These are phyloP conservation scores for Anisognathus igniventris DNA, from an alignment of 2,797 vertebrate genomes.

Conservation along the genomic window DNA sequence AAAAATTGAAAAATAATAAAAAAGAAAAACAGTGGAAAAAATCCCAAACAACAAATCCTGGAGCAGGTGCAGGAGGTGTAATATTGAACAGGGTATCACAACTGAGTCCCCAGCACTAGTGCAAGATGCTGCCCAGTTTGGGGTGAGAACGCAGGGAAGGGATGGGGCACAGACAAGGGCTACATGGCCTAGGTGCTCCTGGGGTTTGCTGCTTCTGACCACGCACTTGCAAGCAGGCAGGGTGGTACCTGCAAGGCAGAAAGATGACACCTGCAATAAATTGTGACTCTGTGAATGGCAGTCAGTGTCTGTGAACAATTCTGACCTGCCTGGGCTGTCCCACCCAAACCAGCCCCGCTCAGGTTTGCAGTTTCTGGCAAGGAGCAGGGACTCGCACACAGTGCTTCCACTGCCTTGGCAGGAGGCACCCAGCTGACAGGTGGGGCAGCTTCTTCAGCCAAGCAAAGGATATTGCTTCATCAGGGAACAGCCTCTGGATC, in stretches of 20 bases:
- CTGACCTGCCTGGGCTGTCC: background rate
- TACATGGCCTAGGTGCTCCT: rapidly evolving
- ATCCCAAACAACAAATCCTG: background rate
- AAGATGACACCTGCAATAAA: background rate
- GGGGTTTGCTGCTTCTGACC: background rate
- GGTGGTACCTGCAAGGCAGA: background rate
- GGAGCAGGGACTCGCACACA: rapidly evolving
- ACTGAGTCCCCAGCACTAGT: background rate
- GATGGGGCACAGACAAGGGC: background rate
- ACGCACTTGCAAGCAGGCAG: background rate
- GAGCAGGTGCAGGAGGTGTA: background rate
- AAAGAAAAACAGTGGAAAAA: background rate
- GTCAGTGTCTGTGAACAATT: rapidly evolving
- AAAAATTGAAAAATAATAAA: background rate
- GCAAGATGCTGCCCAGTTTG: background rate
- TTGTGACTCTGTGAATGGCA: background rate
- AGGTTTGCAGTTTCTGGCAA: background rate
- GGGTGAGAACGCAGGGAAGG: background rate
- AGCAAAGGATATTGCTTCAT: background rate
- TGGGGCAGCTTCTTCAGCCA: background rate
- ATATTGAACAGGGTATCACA: background rate
- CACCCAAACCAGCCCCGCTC: background rate
- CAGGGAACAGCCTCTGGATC: background rate
- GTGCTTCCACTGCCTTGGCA: background rate
- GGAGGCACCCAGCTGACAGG: background rate